These are phyloP conservation scores for Pogonophryne albipinna DNA, from an alignment of 2,797 vertebrate species.

Conservation along the genomic window DNA sequence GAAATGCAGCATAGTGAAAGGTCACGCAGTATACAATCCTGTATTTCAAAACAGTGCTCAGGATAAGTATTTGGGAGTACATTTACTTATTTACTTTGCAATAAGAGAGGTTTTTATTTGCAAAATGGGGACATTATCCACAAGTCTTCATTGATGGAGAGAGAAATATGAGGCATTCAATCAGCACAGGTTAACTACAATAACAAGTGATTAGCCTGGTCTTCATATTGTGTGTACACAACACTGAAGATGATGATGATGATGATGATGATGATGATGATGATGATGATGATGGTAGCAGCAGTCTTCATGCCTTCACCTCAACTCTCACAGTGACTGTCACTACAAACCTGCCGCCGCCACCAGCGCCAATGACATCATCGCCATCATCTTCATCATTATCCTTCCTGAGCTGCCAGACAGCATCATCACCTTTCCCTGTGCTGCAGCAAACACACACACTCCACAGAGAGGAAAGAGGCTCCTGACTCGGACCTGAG, in stretches of 20 bases:
- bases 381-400: constrained; percentile 61
- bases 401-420: constrained; percentile 54
- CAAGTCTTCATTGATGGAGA: background rate
- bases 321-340: constrained; percentile 45
- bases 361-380: constrained; percentile 69
- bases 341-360: constrained; percentile 40
- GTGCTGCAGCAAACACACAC: constrained; percentile 36
- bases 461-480: constrained; percentile 24
- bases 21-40: background rate
- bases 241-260: background rate
- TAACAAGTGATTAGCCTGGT: constrained; percentile 20
- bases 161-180: background rate
- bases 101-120: background rate
- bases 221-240: constrained; percentile 4
- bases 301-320: constrained; percentile 13
- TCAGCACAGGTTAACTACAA: constrained; percentile 2
- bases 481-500: constrained; percentile 58
- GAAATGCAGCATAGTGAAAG: background rate
- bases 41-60: background rate
- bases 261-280: constrained; percentile 1
- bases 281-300: background rate
- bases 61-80: no score
- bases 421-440: constrained; percentile 51
- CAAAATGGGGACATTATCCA: background rate
- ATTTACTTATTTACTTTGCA: background rate